Base-by-base conservation (phyloP, 2,113 vertebrate genomes). In the Gavialis gangeticus region DNA sequence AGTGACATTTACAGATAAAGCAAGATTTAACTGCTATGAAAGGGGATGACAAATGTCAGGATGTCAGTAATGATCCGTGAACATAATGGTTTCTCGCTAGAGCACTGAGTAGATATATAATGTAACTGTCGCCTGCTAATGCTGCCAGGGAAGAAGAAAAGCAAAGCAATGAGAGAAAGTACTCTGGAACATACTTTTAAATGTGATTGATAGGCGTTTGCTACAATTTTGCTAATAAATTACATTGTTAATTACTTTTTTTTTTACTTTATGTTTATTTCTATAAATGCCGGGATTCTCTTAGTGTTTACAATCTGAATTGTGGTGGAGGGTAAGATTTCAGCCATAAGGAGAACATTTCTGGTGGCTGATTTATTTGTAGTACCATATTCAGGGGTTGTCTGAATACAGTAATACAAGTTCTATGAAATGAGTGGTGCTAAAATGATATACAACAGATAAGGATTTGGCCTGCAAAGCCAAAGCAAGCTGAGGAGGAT, bases 1-100 rank as follows among this genome's bases (percentile, higher is more conserved):
- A 97, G 97, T 98, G 98, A 98, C 98, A 98, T 98, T 98, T 98
- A 98, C 97, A 98, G 98, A 98, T 98, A 98, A 98, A 98, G 98
- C 97, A 97, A 98, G 98, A 98, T 98, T 98, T 98, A 98, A 98
- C 98, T 97, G 98, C 97, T 98, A 96, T 98, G 98, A 98, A 98
- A 98, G 97, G 94, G 97, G 97, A 98, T 98, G 98, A 98, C 98
- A 98, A 98, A 98, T 98, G 98, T 98, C 98, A 98, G 97, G 97
- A 97, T 98, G 98, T 98, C 98, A 98, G 96, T 98, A 98, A 98
- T 98, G 98, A 98, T 98, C 97, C 94, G 97, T 97, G 97, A 98
- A 98, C 98, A 98, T 98, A 98, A 98, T 98, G 98, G 97, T 97
- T 98, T 98, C 97, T 97, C 96, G 97, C 97, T 97, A 97, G 97